phyloP scores from a whole-genome alignment of 2,888 invertebrate species.

The Sminthurides aquaticus region DNA sequence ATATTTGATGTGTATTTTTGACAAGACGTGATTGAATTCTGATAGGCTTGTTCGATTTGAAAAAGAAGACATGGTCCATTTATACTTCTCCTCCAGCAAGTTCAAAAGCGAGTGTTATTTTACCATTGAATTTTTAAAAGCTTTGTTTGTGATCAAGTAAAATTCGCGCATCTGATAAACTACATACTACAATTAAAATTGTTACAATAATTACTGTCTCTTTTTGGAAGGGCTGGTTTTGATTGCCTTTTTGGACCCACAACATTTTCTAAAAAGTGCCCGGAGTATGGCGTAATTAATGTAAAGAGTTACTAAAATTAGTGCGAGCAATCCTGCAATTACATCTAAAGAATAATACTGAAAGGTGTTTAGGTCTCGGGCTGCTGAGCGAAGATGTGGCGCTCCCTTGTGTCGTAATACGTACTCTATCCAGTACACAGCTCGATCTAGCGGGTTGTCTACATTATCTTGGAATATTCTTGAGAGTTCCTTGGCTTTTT shows the following conservation, averaged over 20 bases:
- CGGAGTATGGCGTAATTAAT: background rate
- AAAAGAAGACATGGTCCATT: conserved; percentile 65
- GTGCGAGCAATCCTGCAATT: conserved; percentile 6
- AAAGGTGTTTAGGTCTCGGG: conserved; percentile 34
- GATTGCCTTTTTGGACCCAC: background rate
- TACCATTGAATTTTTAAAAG: background rate
- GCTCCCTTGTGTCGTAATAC: conserved; percentile 39
- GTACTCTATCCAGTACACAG: conserved; percentile 29
- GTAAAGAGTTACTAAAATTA: background rate
- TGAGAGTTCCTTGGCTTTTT: conserved; percentile 19
- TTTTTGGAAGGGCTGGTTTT: background rate
- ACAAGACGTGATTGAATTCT: conserved; percentile 21
- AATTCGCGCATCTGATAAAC: background rate
- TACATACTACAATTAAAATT: background rate
- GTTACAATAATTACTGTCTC: background rate
- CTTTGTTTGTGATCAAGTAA: background rate
- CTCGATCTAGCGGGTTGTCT: conserved; percentile 22
- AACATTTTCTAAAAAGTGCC: conserved; percentile 6
- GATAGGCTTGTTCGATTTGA: conserved; percentile 68
- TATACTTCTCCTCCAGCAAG: conserved; percentile 67
- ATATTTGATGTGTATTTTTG: background rate
- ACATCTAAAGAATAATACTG: conserved; percentile 42
- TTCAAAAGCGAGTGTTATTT: conserved; percentile 56
- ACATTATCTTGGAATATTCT: conserved; percentile 23
- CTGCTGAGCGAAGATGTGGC: conserved; percentile 36